These are phyloP conservation scores for Eugnorisma glareosa DNA, from an alignment of 2,888 invertebrate genomes.

Conservation along the genomic window DNA sequence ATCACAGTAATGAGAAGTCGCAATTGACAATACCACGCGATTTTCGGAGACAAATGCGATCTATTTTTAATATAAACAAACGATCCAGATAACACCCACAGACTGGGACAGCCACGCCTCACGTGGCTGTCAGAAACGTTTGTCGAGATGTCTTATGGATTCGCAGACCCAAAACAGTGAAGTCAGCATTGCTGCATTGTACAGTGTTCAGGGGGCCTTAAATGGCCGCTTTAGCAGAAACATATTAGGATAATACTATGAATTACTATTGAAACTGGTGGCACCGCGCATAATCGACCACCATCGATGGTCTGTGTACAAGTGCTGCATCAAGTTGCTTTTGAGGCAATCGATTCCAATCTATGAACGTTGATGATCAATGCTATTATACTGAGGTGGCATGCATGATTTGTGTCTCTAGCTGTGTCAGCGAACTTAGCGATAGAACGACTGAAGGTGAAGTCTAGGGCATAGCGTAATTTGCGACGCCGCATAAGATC, in stretches of 20 bases:
- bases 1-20: slow-evolving; percentile 25
- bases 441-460: neutral
- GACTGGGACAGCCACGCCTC: neutral
- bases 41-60: slow-evolving; percentile 9
- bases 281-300: neutral
- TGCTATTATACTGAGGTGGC: neutral
- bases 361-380: neutral
- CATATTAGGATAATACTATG: no score
- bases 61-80: slow-evolving; percentile 10
- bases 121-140: neutral
- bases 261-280: no score
- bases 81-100: slow-evolving; percentile 1
- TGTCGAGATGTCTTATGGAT: neutral
- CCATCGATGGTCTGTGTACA: neutral
- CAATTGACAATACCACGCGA: slow-evolving; percentile 21
- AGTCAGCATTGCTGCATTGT: no score
- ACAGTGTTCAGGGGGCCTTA: neutral
- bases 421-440: no score
- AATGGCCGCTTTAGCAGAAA: neutral
- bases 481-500: neutral
- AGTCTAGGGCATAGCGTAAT: neutral
- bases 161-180: neutral
- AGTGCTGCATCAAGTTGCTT: neutral
- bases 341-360: neutral
- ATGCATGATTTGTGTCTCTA: neutral